Base-by-base conservation (phyloP, 2,797 vertebrate species). In the Micrastur ruficollis region DNA sequence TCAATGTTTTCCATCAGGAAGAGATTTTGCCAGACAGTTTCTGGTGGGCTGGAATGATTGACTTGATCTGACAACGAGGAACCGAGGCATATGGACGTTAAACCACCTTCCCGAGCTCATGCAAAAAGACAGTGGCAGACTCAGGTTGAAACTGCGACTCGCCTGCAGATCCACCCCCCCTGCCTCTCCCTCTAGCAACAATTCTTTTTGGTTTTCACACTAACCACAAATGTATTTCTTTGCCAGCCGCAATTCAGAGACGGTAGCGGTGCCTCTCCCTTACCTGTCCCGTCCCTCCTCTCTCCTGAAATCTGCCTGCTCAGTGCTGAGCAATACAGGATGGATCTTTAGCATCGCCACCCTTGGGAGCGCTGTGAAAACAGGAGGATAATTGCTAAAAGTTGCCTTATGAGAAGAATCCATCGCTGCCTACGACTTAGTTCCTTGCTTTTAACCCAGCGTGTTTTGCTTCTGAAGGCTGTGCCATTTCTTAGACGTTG, bases 61-160 rank as follows among this genome's bases (percentile, higher is more conserved):
- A 47, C 80, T 90, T 0, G 0, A 15, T 53, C 63, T 81, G 91
- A 84, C 87, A 91, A 42, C 3, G 1, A 95, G 76, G 68, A 91
- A 23, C n/a, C 5, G 5, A 81, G 70, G 76, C 82, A 76, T 58
- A 55, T 44, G 80, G 85, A 67, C 1, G 8, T 52, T 47, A 79
- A 84, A 58, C 25, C 70, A 56, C 50, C 2, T 22, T 86, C 38
- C 21, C 0, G 1, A 50, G 53, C 0, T 2, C 0, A 0, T 26
- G 42, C 19, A 46, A 76, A 72, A n/a, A 44, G 27, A 11, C 38
- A 32, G 50, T 20, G 70, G 42, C 78, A 90, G 47, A 5, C 66
- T 40, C 42, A 25, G 74, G 27, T 8, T 46, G 63, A 80, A 92
- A 36, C 5, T 25, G 27, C 0, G 1, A 61, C 36, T 40, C 14